phyloP scores from a whole-genome alignment of 2,113 vertebrate genomes.

The Hypomesus transpacificus region DNA sequence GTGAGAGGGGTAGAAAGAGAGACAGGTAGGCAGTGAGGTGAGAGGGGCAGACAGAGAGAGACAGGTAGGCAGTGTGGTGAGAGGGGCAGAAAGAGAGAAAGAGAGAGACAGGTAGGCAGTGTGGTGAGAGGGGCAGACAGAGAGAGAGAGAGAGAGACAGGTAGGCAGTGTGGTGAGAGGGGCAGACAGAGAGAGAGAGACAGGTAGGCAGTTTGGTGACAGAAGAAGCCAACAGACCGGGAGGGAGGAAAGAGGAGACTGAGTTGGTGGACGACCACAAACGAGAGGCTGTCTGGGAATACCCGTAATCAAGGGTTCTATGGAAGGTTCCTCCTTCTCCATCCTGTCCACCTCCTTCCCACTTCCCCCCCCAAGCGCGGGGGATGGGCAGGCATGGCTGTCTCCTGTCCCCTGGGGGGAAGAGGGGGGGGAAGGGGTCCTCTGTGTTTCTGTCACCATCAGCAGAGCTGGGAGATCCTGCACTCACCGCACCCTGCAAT shows the following conservation, averaged over 20 bases:
- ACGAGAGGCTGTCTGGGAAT: background rate
- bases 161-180: background rate
- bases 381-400: slow-evolving; percentile 37
- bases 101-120: background rate
- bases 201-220: background rate
- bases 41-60: background rate
- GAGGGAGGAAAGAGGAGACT: background rate
- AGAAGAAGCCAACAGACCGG: background rate
- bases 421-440: background rate
- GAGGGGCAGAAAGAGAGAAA: background rate
- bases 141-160: background rate
- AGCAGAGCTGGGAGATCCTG: slow-evolving; percentile 35
- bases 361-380: background rate
- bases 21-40: background rate
- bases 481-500: slow-evolving; percentile 48
- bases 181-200: background rate
- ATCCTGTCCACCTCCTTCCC: background rate
- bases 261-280: background rate
- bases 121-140: no score
- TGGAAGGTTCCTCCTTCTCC: background rate
- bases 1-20: background rate
- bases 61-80: background rate
- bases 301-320: background rate
- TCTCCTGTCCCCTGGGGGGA: background rate
- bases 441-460: slow-evolving; percentile 31